A percentile compares a stretch with the other conserved stretches of the same genome.
These are phyloP conservation scores for Gallinago solitaria DNA, from an alignment of 2,797 vertebrate species.

Conservation along the genomic window DNA sequence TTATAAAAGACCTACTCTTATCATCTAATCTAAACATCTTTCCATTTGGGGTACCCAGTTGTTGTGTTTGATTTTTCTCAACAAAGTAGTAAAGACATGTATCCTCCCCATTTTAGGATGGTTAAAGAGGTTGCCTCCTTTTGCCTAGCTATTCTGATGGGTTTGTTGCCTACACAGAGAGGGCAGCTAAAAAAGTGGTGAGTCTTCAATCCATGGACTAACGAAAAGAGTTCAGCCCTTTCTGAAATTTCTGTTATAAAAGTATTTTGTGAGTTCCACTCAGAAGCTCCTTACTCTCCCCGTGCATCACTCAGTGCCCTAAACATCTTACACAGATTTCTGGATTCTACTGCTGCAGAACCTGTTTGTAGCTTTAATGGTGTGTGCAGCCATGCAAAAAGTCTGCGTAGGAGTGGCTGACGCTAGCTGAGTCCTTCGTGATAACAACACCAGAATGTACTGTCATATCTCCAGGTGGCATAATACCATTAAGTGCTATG, in stretches of 20 bases:
- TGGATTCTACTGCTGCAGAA: background rate
- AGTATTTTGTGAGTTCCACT: background rate
- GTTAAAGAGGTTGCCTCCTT: background rate
- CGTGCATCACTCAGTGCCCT: background rate
- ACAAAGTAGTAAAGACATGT: background rate
- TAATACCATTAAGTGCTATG: background rate
- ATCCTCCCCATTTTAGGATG: background rate
- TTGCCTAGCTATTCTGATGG: background rate
- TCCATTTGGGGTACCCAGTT: fast-evolving
- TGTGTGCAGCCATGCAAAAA: background rate
- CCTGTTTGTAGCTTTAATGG: background rate
- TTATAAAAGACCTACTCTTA: background rate
- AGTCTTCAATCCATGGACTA: background rate
- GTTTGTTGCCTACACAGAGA: background rate
- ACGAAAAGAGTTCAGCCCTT: background rate
- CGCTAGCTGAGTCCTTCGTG: background rate
- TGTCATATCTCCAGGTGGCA: background rate
- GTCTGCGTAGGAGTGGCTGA: background rate
- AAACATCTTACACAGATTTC: background rate
- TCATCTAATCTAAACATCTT: fast-evolving
- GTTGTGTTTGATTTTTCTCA: background rate
- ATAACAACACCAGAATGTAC: background rate
- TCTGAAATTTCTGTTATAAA: background rate
- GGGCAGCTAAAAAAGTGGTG: background rate
- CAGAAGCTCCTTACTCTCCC: fast-evolving